Percentiles rank a stretch among this genome's conserved stretches.
phyloP scores from a whole-genome alignment of 1,140 invertebrate genomes.

The Aphidius ervi region DNA sequence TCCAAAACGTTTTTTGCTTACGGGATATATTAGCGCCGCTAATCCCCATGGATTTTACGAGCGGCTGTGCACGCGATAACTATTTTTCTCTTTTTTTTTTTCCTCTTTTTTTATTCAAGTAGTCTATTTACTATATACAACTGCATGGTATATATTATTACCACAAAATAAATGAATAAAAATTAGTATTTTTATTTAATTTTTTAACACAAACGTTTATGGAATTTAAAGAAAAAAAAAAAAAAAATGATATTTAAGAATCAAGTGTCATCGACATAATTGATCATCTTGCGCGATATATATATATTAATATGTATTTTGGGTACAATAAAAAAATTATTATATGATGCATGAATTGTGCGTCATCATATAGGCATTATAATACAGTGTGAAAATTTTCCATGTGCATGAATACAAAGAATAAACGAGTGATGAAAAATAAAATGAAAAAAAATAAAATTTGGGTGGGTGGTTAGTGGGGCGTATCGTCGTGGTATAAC shows the following conservation, averaged over 20 bases:
- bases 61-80: slow-evolving; percentile 30
- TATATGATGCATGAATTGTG: no score
- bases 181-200: no score
- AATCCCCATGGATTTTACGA: slow-evolving; percentile 48
- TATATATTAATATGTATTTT: no score
- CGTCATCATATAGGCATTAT: background rate
- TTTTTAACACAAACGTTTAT: no score
- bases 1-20: slow-evolving; percentile 41
- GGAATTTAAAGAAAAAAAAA: no score
- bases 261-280: no score
- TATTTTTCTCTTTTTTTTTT: slow-evolving; percentile 15
- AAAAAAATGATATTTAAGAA: no score
- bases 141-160: no score
- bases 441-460: slow-evolving; percentile 29
- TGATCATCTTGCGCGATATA: no score
- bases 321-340: background rate
- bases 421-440: slow-evolving; percentile 34
- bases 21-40: slow-evolving; percentile 49
- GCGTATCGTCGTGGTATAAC: slow-evolving; percentile 31
- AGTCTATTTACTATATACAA: no score
- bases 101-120: background rate
- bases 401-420: slow-evolving; percentile 40
- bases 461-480: slow-evolving; percentile 47
- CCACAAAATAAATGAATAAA: no score
- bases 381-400: slow-evolving; percentile 37